Percentiles rank a stretch among this genome's conserved stretches.
These are phyloP conservation scores for Labroides dimidiatus DNA, from an alignment of 2,797 vertebrate genomes.

Conservation along the genomic window DNA sequence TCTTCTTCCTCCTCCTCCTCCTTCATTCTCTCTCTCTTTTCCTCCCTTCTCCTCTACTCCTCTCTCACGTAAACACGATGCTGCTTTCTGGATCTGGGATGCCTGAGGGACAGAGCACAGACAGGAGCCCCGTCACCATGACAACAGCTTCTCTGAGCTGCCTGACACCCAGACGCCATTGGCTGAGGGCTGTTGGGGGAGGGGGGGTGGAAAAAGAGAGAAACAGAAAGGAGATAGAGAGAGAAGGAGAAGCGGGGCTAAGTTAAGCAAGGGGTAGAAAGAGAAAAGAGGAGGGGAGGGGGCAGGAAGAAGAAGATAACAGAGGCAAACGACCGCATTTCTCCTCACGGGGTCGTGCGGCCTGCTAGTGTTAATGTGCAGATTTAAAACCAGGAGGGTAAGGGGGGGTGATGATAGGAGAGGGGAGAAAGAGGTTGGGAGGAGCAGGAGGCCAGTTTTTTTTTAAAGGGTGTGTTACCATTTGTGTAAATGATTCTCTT, in stretches of 20 bases:
- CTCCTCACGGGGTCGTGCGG: conserved; percentile 68
- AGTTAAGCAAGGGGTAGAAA: conserved; percentile 74
- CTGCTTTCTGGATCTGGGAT: conserved; percentile 83
- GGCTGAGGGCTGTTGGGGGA: conserved; percentile 81
- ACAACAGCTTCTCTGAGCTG: conserved; percentile 86
- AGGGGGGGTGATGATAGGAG: conserved; percentile 19
- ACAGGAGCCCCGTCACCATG: conserved; percentile 86
- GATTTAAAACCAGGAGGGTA: conserved; percentile 57
- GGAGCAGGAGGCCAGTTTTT: conserved; percentile 46
- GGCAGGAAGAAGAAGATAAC: conserved; percentile 63
- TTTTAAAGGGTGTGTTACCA: conserved; percentile 47
- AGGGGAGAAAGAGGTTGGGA: conserved; percentile 22
- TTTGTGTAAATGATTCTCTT: conserved; percentile 61
- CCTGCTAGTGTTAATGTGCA: conserved; percentile 60
- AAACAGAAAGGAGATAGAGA: conserved; percentile 17
- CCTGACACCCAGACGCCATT: conserved; percentile 84
- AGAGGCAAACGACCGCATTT: conserved; percentile 76
- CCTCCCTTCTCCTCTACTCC: conserved; percentile 34
- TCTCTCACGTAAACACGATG: conserved; percentile 81
- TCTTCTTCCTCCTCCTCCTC: conserved; percentile 27
- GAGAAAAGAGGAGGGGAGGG: conserved; percentile 28
- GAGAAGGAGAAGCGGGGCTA: conserved; percentile 50
- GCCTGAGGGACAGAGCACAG: conserved; percentile 85
- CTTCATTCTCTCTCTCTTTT: conserved; percentile 26
- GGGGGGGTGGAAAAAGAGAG: conserved; percentile 30